A percentile compares a stretch with the other conserved stretches of the same genome.
phyloP scores from a whole-genome alignment of 2,797 vertebrate genomes.

The Vireo griseus region DNA sequence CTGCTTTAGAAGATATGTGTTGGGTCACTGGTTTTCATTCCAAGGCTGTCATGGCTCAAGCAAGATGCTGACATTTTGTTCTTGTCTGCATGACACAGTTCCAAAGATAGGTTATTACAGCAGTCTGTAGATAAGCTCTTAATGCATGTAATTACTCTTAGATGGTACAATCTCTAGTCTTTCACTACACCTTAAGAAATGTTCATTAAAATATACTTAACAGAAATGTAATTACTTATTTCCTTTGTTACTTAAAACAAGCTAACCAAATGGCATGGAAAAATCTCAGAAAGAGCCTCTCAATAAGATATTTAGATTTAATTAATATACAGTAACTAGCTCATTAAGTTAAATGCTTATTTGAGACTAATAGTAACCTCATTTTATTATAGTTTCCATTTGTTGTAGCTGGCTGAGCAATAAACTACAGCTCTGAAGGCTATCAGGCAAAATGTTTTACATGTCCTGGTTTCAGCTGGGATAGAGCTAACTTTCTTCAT shows the following conservation, averaged over 20 bases:
- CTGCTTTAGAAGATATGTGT: background rate
- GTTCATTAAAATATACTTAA: slow-evolving; percentile 64
- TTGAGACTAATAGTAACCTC: slow-evolving; percentile 47
- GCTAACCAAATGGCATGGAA: slow-evolving; percentile 62
- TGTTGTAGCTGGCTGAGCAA: slow-evolving; percentile 2
- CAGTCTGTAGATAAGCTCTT: background rate
- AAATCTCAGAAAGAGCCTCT: slow-evolving; percentile 47
- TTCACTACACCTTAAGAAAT: slow-evolving; percentile 53
- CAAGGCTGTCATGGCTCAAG: background rate
- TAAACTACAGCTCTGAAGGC: slow-evolving; percentile 24
- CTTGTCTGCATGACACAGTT: background rate
- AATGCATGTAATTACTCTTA: slow-evolving; percentile 49
- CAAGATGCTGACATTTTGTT: background rate
- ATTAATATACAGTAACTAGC: slow-evolving; percentile 63
- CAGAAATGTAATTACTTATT: slow-evolving; percentile 60
- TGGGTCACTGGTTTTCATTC: background rate
- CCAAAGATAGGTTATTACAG: background rate
- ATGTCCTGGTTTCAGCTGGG: background rate
- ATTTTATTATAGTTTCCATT: slow-evolving; percentile 39
- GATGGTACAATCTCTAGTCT: slow-evolving; percentile 26
- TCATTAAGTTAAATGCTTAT: slow-evolving; percentile 68
- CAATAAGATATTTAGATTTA: slow-evolving; percentile 61
- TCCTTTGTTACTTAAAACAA: slow-evolving; percentile 68
- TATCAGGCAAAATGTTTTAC: slow-evolving; percentile 4
- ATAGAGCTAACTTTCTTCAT: background rate